These are phyloP conservation scores for Macrosoma leucophasiata DNA, from an alignment of 2,888 invertebrate genomes.

Conservation along the genomic window DNA sequence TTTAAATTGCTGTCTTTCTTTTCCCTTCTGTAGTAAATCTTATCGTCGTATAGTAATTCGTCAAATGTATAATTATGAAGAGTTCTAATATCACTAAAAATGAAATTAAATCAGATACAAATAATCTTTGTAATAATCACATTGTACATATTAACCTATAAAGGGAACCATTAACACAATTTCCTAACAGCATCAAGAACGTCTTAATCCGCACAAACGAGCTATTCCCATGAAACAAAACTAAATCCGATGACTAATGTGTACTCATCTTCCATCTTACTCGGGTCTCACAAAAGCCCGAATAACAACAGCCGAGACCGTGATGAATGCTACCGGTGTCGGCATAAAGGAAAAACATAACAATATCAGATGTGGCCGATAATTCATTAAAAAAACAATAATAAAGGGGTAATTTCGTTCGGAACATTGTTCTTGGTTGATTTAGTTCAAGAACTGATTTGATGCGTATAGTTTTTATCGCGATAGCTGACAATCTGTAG, in stretches of 20 bases:
- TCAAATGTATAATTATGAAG: no score
- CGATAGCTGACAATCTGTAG: no score
- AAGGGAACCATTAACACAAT: no score
- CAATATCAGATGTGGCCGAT: conserved; percentile 56
- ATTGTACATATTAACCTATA: conserved; percentile 2
- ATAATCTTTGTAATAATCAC: no score
- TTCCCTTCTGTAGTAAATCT: no score
- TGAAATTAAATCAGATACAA: no score
- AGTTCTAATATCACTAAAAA: no score
- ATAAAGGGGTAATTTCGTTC: conserved; percentile 51
- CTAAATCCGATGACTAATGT: conserved; percentile 55
- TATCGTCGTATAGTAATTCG: no score
- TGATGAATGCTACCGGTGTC: conserved; percentile 61
- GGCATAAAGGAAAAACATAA: conserved; percentile 55
- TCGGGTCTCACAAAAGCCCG: conserved; percentile 39
- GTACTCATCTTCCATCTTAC: conserved; percentile 27
- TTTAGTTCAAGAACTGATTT: no score
- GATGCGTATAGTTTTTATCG: no score
- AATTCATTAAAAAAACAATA: conserved; percentile 65
- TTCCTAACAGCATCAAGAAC: conserved; percentile 21
- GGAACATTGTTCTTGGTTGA: conserved; percentile 51
- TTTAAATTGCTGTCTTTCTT: no score
- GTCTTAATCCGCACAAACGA: conserved; percentile 48
- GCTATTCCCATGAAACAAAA: conserved; percentile 50
- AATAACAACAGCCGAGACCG: conserved; percentile 49